A percentile compares a stretch with the other conserved stretches of the same genome.
These are phyloP conservation scores for Phocoena sinus DNA, from an alignment of 2,113 vertebrate genomes.

Conservation along the genomic window DNA sequence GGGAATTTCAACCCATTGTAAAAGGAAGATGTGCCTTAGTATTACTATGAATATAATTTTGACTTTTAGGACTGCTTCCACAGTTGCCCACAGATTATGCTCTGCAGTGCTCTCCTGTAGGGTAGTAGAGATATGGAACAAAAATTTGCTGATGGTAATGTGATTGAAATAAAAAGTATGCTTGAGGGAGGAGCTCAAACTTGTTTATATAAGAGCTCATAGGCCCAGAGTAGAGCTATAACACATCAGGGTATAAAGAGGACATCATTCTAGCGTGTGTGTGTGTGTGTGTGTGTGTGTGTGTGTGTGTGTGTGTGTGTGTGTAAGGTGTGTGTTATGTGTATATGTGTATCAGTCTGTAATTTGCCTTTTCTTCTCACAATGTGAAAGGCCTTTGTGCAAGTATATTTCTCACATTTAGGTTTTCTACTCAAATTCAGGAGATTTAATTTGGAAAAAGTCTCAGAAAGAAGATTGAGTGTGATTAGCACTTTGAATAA, in stretches of 20 bases:
- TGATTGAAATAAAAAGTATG: background rate
- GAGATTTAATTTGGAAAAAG: background rate
- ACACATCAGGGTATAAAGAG: background rate
- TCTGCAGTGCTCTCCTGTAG: background rate
- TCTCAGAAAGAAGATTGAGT: background rate
- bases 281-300: background rate
- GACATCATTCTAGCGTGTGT: background rate
- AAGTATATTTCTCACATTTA: background rate
- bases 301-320: background rate
- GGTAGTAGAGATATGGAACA: background rate
- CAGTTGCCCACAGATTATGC: background rate
- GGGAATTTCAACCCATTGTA: background rate
- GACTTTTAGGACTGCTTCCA: background rate
- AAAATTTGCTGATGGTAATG: background rate
- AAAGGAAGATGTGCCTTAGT: background rate
- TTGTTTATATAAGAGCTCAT: background rate
- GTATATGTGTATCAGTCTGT: background rate
- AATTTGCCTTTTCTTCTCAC: background rate
- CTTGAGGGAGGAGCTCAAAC: background rate
- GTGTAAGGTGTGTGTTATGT: background rate
- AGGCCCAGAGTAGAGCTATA: background rate
- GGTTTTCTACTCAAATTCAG: background rate
- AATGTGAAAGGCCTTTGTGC: background rate
- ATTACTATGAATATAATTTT: background rate
- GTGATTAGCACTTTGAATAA: slow-evolving; percentile 41